These are phyloP conservation scores for Brachionichthys hirsutus DNA, from an alignment of 2,113 vertebrate species.

Conservation along the genomic window DNA sequence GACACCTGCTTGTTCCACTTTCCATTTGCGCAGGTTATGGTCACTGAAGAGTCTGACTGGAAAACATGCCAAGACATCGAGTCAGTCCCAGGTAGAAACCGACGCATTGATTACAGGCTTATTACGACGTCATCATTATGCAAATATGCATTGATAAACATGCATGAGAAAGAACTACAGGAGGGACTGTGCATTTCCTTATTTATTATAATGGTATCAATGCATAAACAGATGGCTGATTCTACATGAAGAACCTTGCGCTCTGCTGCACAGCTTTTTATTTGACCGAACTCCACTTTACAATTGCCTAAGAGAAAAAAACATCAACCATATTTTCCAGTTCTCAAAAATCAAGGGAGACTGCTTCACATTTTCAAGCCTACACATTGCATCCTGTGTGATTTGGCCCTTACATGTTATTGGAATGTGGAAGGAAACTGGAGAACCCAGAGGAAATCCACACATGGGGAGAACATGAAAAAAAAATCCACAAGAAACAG, in stretches of 20 bases:
- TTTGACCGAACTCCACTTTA: no score
- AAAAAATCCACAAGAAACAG: conserved; percentile 38
- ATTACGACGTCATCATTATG: no score
- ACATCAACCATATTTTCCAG: neutral
- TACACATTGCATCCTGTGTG: conserved; percentile 29
- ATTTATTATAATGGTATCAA: no score
- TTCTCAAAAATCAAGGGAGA: neutral
- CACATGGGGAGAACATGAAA: conserved; percentile 49
- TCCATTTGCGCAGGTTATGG: conserved; percentile 89
- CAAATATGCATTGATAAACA: no score
- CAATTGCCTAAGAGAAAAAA: no score
- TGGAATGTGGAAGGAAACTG: conserved; percentile 55
- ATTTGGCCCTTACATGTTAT: conserved; percentile 35
- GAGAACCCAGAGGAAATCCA: conserved; percentile 57
- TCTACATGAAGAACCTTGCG: no score
- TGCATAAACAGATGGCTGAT: no score
- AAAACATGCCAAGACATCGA: conserved; percentile 14
- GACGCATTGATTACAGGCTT: conserved; percentile 4
- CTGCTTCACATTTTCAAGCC: conserved; percentile 9
- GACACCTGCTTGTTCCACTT: conserved; percentile 95
- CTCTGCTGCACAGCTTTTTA: no score
- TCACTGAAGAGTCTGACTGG: conserved; percentile 81
- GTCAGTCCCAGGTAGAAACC: conserved; percentile 2
- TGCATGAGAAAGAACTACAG: no score
- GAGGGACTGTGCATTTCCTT: no score